Base-by-base conservation (phyloP, 1,140 invertebrate species). In the Uloborus diversus region DNA sequence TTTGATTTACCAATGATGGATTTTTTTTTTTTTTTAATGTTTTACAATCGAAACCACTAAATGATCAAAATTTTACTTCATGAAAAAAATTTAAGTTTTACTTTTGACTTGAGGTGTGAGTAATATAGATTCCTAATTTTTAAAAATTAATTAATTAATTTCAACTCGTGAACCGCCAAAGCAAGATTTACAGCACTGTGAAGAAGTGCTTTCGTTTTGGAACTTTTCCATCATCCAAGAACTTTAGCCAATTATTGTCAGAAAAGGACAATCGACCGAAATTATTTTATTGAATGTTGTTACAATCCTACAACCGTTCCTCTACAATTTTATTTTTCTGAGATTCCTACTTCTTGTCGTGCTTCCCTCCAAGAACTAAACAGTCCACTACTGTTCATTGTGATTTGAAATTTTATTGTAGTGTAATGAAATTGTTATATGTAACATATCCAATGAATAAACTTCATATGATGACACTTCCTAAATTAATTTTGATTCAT, bases 381-480 rank as follows among this genome's bases (percentile, higher is more conserved):
- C 20, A 66, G 51, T 56, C 4, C 42, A 27, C 33, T 11, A 9
- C 53, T 37, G 17, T 70, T 70, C 28, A 53, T 70, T 7, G 53
- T 56, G 53, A 59, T 70, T 70, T 37, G n/a, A 66, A 30, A 70
- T 70, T 70, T 42, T 70, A 70, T 70, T 42, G 51, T 33, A 3
- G 23, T 33, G 35, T 20, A 25, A 28, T 17, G 17, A 9, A 42
- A 42, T 33, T 37, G 33, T 64, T 27, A 66, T 49, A 20, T 70
- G 68, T 33, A 53, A 70, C 32, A 56, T 70, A 70, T 70, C 68
- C 42, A 20, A 33, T 25, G 30, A 70, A 70, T 70, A 70, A 70
- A 70, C 14, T 28, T 59, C 32, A 42, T 70, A 57, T 59, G 32
- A 27, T 64, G 13, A 42, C 17, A 42, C 17, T 42, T 42, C 17